Evolutionary conservation across 2,888 invertebrate genomes (phyloP), one percentile per base, ranked within the genome.

Genomic region (Apoda limacodes): DNA sequence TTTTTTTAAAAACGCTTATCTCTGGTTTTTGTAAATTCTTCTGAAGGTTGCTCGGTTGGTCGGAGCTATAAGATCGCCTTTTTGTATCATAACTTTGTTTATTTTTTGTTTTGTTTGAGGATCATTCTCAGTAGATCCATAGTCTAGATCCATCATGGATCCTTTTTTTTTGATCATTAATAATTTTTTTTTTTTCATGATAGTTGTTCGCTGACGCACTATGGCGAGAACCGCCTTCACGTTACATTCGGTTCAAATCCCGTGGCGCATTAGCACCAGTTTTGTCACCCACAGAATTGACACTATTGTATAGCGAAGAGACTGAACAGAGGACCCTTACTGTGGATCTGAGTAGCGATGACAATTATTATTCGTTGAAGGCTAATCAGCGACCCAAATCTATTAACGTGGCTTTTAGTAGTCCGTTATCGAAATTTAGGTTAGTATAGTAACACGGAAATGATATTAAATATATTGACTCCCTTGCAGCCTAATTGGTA

Each of bases 161-260:
- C n/a, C n/a, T n/a, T n/a, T n/a, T n/a, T n/a, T n/a, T n/a, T n/a
- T n/a, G n/a, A n/a, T n/a, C n/a, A n/a, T n/a, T n/a, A n/a, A n/a
- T n/a, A n/a, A n/a, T n/a, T n/a, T n/a, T n/a, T n/a, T n/a, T n/a
- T n/a, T n/a, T n/a, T n/a, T n/a, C n/a, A n/a, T n/a, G 37, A 0
- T 49, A 82, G 78, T 40, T 78, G 2, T 75, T 68, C 47, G 70
- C 74, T 0, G 75, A 80, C 40, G 69, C 56, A 7, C 65, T 68
- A 1, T 85, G 85, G 85, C 71, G 82, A 0, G 68, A 71, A 0
- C 55, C 74, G 2, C 63, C 71, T 0, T 47, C 53, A 4, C 65
- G 68, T 3, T 65, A 72, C 46, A 49, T 85, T 0, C 72, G 80
- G 12, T 69, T 80, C 30, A 78, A 72, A 39, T 71, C 63, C 0